phyloP scores from a whole-genome alignment of 2,797 vertebrate genomes.

The Amphiprion clarkii region DNA sequence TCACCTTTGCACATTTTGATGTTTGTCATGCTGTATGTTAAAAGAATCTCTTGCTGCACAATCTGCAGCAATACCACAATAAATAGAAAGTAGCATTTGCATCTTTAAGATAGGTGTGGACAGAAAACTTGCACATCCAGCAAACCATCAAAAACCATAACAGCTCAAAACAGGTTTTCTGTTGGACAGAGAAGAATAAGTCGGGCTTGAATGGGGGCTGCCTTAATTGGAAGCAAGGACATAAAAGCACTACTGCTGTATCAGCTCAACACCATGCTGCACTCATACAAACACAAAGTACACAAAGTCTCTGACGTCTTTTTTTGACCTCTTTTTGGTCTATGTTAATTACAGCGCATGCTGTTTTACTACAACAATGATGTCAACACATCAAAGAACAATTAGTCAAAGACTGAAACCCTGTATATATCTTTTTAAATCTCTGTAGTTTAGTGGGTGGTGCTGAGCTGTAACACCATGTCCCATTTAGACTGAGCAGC shows the following conservation, averaged over 20 bases:
- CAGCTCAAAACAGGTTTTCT: too few relatives aligned
- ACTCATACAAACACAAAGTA: too few relatives aligned
- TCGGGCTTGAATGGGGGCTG: too few relatives aligned
- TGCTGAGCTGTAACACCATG: too few relatives aligned
- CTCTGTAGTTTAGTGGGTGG: too few relatives aligned
- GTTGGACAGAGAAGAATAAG: too few relatives aligned
- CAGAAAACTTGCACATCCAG: neutral
- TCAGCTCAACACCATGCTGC: too few relatives aligned
- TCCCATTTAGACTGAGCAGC: too few relatives aligned
- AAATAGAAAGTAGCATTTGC: neutral
- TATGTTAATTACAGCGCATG: neutral
- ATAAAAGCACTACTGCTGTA: too few relatives aligned
- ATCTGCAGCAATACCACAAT: neutral
- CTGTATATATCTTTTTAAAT: neutral
- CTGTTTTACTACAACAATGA: neutral
- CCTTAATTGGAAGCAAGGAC: too few relatives aligned
- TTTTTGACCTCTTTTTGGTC: neutral
- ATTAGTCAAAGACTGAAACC: neutral
- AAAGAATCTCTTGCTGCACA: neutral
- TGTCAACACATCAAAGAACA: neutral
- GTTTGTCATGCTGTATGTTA: neutral
- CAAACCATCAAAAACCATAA: neutral
- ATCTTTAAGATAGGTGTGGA: neutral
- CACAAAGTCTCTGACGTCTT: neutral
- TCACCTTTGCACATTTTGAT: neutral